phyloP scores from a whole-genome alignment of 2,797 vertebrate species.

The Cuculus canorus region DNA sequence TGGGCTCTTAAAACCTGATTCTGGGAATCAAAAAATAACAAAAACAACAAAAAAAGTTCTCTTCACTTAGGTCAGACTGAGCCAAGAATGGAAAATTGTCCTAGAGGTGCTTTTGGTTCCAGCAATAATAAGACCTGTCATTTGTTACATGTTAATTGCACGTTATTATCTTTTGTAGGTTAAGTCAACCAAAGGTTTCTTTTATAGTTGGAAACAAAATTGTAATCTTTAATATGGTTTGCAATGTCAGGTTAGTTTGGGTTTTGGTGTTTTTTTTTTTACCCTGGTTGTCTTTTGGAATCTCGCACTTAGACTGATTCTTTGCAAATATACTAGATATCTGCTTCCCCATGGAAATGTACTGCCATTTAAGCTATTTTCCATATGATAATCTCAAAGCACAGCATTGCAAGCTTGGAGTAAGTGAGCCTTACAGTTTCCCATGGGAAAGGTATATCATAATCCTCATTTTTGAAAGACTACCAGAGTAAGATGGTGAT shows the following conservation, averaged over 20 bases:
- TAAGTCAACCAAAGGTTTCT: slow-evolving; percentile 66
- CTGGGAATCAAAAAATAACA: slow-evolving; percentile 27
- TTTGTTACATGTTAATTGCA: slow-evolving; percentile 72
- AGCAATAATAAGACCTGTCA: slow-evolving; percentile 69
- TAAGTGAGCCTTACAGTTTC: neutral
- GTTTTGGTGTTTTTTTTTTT: neutral
- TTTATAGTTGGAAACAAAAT: slow-evolving; percentile 17
- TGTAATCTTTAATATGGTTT: slow-evolving; percentile 4
- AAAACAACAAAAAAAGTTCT: neutral
- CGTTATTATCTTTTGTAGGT: slow-evolving; percentile 67
- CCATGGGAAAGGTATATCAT: neutral
- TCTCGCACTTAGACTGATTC: neutral
- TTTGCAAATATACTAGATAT: neutral
- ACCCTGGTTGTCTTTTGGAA: neutral
- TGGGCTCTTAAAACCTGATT: slow-evolving; percentile 35
- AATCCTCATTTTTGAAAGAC: neutral
- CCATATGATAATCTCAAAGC: neutral
- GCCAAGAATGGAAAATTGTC: slow-evolving; percentile 21
- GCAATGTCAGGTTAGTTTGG: slow-evolving; percentile 12
- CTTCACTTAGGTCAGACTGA: neutral
- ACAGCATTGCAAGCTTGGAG: neutral
- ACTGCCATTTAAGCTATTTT: neutral
- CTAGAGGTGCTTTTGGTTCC: slow-evolving; percentile 51
- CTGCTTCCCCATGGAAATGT: neutral
- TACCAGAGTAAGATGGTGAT: neutral